Evolutionary conservation across 35 echinoderm and acorn worm species (phyloP).

Genomic region (Amphiura filiformis): DNA sequence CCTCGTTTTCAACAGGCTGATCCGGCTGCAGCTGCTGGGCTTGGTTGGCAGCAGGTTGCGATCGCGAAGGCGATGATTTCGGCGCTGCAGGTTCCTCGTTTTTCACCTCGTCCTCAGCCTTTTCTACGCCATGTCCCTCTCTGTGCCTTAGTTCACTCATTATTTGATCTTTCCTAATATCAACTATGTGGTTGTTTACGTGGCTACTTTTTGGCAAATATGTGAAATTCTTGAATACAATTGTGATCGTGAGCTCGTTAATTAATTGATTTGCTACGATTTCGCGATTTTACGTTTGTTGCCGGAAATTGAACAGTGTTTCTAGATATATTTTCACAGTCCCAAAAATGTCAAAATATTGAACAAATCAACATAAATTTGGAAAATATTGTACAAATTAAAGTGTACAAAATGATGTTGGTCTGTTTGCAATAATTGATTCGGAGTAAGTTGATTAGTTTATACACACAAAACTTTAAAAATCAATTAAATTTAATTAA

Average conservation of each 20-base stretch:
- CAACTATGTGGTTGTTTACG: neutral
- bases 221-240: neutral
- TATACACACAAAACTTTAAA: neutral
- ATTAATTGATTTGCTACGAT: no score
- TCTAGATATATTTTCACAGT: neutral
- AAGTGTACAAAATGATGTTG: no score
- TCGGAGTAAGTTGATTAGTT: no score
- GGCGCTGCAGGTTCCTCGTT: neutral
- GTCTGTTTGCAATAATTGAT: no score
- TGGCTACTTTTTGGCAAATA: neutral
- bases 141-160: slow-evolving; percentile 57
- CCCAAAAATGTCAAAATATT: neutral
- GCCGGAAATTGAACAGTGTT: slow-evolving; percentile 5
- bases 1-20: no score
- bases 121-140: slow-evolving; percentile 7
- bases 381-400: no score
- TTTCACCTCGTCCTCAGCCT: neutral
- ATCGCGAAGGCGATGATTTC: neutral
- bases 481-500: no score
- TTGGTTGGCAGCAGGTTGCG: no score
- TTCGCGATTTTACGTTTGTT: neutral
- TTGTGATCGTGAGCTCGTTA: neutral
- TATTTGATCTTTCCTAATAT: neutral
- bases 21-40: no score
- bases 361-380: neutral